Evolutionary conservation across 2,888 invertebrate species (phyloP).

Genomic region (Blastobasis adustella): DNA sequence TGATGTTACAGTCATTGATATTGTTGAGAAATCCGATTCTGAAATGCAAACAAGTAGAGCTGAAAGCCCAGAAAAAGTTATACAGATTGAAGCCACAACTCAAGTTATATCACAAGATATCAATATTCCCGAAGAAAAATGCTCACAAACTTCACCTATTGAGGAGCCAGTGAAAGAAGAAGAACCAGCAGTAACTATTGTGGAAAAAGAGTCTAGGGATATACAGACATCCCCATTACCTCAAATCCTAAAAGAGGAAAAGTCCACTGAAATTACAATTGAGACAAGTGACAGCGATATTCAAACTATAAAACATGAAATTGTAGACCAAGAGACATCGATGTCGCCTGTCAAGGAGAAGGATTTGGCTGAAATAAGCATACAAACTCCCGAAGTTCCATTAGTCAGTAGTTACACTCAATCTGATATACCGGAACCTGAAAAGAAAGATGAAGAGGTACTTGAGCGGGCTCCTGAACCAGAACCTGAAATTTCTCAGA

Average conservation of each 20-base stretch:
- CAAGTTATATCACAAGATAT: slow-evolving; percentile 68
- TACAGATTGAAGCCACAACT: slow-evolving; percentile 68
- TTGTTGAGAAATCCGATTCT: slow-evolving; percentile 48
- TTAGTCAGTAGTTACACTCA: slow-evolving; percentile 56
- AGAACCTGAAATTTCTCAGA: slow-evolving; percentile 12
- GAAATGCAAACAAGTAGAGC: slow-evolving; percentile 60
- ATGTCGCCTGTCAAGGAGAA: slow-evolving; percentile 48
- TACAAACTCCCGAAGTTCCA: slow-evolving; percentile 54
- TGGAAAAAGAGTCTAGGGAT: slow-evolving; percentile 62
- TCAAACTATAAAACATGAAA: slow-evolving; percentile 47
- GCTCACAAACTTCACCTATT: slow-evolving; percentile 62
- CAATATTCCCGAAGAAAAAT: slow-evolving; percentile 53
- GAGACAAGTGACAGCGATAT: slow-evolving; percentile 56
- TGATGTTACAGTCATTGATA: slow-evolving; percentile 43
- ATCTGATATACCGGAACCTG: slow-evolving; percentile 46
- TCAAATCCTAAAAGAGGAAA: slow-evolving; percentile 43
- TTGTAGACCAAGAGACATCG: slow-evolving; percentile 51
- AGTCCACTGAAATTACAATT: slow-evolving; percentile 49
- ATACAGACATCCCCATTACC: slow-evolving; percentile 73
- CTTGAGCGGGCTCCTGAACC: slow-evolving; percentile 8
- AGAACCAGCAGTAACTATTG: slow-evolving; percentile 40
- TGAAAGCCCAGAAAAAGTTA: slow-evolving; percentile 45
- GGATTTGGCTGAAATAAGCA: slow-evolving; percentile 44
- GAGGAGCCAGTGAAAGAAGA: slow-evolving; percentile 28
- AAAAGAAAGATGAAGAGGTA: no score